These are phyloP conservation scores for Leptinotarsa defecta DNA, from an alignment of 1,140 invertebrate species.

Conservation along the genomic window DNA sequence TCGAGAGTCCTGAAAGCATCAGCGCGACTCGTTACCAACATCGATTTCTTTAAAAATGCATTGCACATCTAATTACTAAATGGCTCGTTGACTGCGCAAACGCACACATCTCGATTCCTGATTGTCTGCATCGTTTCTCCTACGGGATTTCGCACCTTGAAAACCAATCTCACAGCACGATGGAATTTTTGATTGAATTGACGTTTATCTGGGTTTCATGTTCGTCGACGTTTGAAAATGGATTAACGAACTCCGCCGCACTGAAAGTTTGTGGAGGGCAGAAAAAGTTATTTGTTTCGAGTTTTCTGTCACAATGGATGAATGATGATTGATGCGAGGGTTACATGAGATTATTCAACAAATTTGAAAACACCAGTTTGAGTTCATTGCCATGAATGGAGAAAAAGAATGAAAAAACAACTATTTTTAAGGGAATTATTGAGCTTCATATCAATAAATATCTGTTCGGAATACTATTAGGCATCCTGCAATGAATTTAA, in stretches of 20 bases:
- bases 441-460: too few relatives aligned
- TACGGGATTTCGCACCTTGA: constrained; percentile 16
- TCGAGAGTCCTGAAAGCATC: too few relatives aligned
- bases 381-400: too few relatives aligned
- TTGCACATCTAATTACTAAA: constrained; percentile 16
- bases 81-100: constrained; percentile 7
- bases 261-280: background rate
- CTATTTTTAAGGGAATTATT: too few relatives aligned
- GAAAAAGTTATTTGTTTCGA: background rate
- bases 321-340: background rate
- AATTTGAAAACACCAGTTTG: too few relatives aligned
- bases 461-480: too few relatives aligned
- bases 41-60: constrained; percentile 19
- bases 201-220: constrained; percentile 11
- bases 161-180: constrained; percentile 13
- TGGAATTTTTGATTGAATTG: constrained; percentile 17
- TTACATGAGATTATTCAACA: too few relatives aligned
- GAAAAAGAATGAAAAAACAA: too few relatives aligned
- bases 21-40: background rate
- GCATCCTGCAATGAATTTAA: too few relatives aligned
- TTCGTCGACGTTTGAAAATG: background rate
- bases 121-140: constrained; percentile 5
- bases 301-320: background rate
- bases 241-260: background rate
- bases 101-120: constrained; percentile 8